Evolutionary conservation across 2,113 vertebrate species (phyloP), one percentile per base, ranked within the genome.

Genomic region (Melanerpes formicivorus): DNA sequence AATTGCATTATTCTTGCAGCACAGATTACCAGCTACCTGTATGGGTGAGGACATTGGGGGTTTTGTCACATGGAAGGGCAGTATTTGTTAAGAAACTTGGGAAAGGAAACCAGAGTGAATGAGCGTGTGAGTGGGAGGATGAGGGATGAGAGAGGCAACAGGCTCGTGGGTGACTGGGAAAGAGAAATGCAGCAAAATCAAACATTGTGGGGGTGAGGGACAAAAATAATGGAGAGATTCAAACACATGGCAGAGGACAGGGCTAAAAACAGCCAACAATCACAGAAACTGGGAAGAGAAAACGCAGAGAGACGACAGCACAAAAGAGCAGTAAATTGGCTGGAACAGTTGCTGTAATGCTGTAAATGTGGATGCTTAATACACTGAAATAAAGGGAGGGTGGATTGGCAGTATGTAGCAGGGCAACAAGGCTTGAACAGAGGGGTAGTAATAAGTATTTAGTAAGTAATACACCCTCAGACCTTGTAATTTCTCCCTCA

Each of bases 41-140:
- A 32, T 1, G 6, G 37, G 40, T 0, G 1, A 62, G 89, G 64
- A 50, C 1, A 2, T 21, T 0, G 0, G 44, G n/a, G 55, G 26
- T 8, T 3, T 1, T 66, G 42, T 16, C 2, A 3, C 26, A 10
- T 2, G 21, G 63, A 78, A 32, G 5, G 9, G 34, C 44, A 66
- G 46, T 56, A 44, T 19, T 37, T 0, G 0, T n/a, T 10, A 48
- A 48, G n/a, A 27, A 80, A 85, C 3, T 2, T 30, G 30, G 52
- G 80, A 62, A 64, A 60, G 34, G 22, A 62, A 63, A 54, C 2
- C 1, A 6, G 27, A 50, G 27, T 21, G 69, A 83, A 42, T 2
- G 65, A 50, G 42, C 56, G 34, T 34, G 12, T 30, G 48, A 59
- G 30, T 6, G 26, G 26, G 32, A 32, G 44, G 30, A 44, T 0